Conservation (phyloP, 2,888 invertebrate genomes). For the Orthosia gothica region DNA sequence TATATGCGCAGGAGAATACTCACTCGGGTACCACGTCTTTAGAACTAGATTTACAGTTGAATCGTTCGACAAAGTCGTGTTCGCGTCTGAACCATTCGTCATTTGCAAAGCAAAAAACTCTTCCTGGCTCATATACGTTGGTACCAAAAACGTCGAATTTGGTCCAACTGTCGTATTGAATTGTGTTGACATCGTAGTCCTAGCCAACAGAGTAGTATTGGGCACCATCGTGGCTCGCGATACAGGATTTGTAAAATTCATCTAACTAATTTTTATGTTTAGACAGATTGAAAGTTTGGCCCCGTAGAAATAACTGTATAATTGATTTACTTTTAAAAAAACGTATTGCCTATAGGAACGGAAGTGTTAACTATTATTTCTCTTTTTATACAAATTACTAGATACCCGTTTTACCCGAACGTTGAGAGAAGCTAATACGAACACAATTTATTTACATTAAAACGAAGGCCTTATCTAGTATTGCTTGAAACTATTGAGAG, state of each 20-base stretch:
- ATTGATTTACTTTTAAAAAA: conserved; percentile 58
- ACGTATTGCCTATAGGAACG: conserved; percentile 84
- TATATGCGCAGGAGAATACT: conserved; percentile 97
- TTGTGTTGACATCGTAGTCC: conserved; percentile 80
- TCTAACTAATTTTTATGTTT: conserved; percentile 65
- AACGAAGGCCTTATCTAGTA: conserved; percentile 60
- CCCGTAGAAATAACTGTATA: conserved; percentile 75
- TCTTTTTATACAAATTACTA: conserved; percentile 61
- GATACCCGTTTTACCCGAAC: conserved; percentile 67
- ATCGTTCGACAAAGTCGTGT: conserved; percentile 87
- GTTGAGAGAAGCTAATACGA: conserved; percentile 31
- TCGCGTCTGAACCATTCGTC: conserved; percentile 89
- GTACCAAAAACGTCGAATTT: conserved; percentile 88
- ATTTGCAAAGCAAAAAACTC: conserved; percentile 91
- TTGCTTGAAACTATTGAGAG: conserved; percentile 62
- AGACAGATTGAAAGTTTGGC: conserved; percentile 78
- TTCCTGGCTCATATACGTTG: conserved; percentile 91
- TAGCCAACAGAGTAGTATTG: conserved; percentile 79
- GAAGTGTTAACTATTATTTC: conserved; percentile 67
- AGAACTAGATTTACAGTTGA: conserved; percentile 90
- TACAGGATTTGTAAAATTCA: conserved; percentile 62
- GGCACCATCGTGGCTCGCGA: conserved; percentile 80
- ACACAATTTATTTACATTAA: conserved; percentile 46
- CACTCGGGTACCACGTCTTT: conserved; percentile 95
- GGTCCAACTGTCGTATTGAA: conserved; percentile 79